phyloP scores from a whole-genome alignment of 2,888 invertebrate genomes.

The Laothoe populi region DNA sequence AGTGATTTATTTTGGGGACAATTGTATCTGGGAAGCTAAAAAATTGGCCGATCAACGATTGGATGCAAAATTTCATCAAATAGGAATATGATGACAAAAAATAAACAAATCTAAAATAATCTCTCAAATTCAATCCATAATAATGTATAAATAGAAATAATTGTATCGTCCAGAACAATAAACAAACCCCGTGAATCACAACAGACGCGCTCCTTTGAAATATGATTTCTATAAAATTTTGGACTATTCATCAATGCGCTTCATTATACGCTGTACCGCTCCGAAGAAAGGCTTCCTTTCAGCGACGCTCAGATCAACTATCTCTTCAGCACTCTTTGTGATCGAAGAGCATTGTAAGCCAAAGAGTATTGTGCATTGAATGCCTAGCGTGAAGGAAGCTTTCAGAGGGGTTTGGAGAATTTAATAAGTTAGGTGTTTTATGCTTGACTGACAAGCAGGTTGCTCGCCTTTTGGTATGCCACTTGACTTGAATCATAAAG shows the following conservation, averaged over 20 bases:
- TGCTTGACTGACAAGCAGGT: conserved; percentile 28
- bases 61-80: too few species aligned
- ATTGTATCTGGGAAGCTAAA: too few species aligned
- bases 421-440: conserved; percentile 32
- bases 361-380: conserved; percentile 21
- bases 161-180: background rate
- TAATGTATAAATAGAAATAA: background rate
- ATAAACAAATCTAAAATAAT: too few species aligned
- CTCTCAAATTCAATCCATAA: too few species aligned
- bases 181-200: background rate
- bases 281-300: conserved; percentile 20
- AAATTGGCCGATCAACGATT: too few species aligned
- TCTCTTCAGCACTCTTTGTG: conserved; percentile 52
- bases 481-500: too few species aligned
- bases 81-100: too few species aligned
- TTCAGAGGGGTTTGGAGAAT: conserved; percentile 31
- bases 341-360: conserved; percentile 44
- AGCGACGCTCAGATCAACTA: conserved; percentile 48
- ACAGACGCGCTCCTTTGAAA: conserved; percentile 20
- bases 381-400: background rate
- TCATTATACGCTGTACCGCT: conserved; percentile 9
- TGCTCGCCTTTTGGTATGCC: too few species aligned
- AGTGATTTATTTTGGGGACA: too few species aligned
- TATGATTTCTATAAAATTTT: conserved; percentile 24
- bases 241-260: conserved; percentile 8